phyloP scores from a whole-genome alignment of 2,888 invertebrate species.

The Cerastis rubricosa region DNA sequence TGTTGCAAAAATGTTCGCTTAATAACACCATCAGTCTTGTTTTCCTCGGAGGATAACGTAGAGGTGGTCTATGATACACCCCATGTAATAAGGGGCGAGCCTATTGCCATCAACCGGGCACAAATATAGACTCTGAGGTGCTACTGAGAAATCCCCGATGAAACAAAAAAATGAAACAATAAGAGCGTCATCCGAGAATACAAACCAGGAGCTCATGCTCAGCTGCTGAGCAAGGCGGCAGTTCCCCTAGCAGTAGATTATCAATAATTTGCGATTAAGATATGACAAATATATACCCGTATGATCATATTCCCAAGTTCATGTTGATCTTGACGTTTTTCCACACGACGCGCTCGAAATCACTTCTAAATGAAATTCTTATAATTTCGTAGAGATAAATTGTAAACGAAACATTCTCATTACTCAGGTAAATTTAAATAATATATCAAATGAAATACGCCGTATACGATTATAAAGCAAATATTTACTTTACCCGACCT shows the following conservation, averaged over 20 bases:
- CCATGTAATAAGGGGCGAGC: background rate
- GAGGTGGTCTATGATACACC: background rate
- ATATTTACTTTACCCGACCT: constrained; percentile 53
- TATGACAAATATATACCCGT: background rate
- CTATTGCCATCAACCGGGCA: background rate
- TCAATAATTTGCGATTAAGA: background rate
- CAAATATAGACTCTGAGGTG: background rate
- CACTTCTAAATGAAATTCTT: constrained; percentile 26
- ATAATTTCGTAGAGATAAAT: constrained; percentile 39
- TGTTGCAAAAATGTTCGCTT: too few relatives aligned
- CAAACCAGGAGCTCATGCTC: background rate
- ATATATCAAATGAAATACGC: constrained; percentile 55
- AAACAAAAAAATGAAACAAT: background rate
- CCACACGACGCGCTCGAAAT: background rate
- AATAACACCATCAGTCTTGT: background rate
- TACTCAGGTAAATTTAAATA: constrained; percentile 49
- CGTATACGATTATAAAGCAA: constrained; percentile 58
- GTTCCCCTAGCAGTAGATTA: background rate
- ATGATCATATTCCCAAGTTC: background rate
- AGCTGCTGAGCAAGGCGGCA: too few relatives aligned
- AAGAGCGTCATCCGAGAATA: background rate
- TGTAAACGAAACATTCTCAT: constrained; percentile 40
- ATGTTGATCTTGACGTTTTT: background rate
- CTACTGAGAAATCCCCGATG: background rate
- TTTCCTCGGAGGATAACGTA: background rate